Evolutionary conservation across 2,113 vertebrate species (phyloP), one percentile per base, ranked within the genome.

Genomic region (Naja naja): DNA sequence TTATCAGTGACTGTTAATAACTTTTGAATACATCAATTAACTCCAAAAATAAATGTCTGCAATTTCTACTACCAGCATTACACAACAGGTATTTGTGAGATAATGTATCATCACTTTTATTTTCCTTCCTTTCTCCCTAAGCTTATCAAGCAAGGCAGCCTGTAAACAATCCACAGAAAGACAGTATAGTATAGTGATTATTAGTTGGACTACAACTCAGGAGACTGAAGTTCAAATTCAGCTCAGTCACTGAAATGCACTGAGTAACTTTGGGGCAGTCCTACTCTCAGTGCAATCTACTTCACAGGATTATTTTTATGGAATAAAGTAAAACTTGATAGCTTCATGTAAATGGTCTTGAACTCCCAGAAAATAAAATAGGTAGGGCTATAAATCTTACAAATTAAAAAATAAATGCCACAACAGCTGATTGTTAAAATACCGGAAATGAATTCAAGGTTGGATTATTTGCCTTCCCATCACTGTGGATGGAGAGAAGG

Each of bases 1-100:
- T 94, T 89, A 93, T 74, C 49, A 92, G 5, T 11, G 25, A 85
- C 92, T 89, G 34, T 56, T 47, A n/a, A 88, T 64, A 92, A 85
- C 92, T 90, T 56, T 1, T 18, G 54, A 90, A n/a, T 0, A 89
- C 52, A 3, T 43, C 53, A 86, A 11, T 54, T n/a, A 89, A 89
- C 64, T 43, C 64, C 47, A 55, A 45, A 58, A 56, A 55, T 56
- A 10, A 58, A 81, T 23, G 5, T 20, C 45, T 34, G 34, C 20
- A 55, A 9, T 39, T 22, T 56, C 58, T 87, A 81, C 25, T 43
- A 12, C 34, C 12, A 45, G 23, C 30, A 74, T 20, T 16, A 92
- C 30, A 23, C 49, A 52, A 47, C 87, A 88, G 49, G 4, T 25
- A 34, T 6, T 81, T n/a, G n/a, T 45, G 49, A 30, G 54, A 81